A percentile compares a stretch with the other conserved stretches of the same genome.
These are phyloP conservation scores for Catamblyrhynchus diadema DNA, from an alignment of 2,797 vertebrate species.

Conservation along the genomic window DNA sequence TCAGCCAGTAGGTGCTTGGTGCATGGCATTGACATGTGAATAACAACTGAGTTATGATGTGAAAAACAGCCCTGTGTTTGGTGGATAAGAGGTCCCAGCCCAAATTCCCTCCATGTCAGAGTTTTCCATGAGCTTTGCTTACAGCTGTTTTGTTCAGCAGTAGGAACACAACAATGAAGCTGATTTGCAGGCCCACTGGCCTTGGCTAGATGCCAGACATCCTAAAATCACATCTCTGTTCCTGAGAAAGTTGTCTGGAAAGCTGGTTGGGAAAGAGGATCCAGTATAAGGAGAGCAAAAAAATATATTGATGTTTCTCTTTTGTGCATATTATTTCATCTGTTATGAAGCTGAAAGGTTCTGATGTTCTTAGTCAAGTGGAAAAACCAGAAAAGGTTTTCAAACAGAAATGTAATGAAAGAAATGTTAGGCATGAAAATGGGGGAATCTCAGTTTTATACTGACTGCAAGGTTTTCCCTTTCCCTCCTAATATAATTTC, in stretches of 20 bases:
- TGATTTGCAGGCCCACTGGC: not conserved
- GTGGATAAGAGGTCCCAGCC: not conserved
- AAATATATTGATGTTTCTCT: not conserved
- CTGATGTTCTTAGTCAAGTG: not conserved
- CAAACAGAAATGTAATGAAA: not conserved
- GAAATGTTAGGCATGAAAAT: not conserved
- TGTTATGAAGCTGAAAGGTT: not conserved
- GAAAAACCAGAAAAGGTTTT: not conserved
- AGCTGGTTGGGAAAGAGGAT: not conserved
- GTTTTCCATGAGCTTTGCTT: not conserved
- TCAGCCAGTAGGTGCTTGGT: rapidly evolving
- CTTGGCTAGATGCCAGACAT: not conserved
- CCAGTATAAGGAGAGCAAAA: not conserved
- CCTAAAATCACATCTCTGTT: not conserved
- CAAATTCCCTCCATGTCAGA: not conserved
- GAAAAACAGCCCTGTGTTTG: not conserved
- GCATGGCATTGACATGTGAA: not conserved
- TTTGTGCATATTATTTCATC: not conserved
- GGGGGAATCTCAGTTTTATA: not conserved
- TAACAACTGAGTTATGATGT: not conserved
- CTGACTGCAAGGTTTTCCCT: not conserved
- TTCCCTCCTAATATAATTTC: not conserved
- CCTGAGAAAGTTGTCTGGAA: not conserved
- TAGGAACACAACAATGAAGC: rapidly evolving
- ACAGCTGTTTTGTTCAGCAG: not conserved